A percentile compares a stretch with the other conserved stretches of the same genome.
Conservation (phyloP, 2,888 invertebrate genomes). For the Notodonta dromedarius region DNA sequence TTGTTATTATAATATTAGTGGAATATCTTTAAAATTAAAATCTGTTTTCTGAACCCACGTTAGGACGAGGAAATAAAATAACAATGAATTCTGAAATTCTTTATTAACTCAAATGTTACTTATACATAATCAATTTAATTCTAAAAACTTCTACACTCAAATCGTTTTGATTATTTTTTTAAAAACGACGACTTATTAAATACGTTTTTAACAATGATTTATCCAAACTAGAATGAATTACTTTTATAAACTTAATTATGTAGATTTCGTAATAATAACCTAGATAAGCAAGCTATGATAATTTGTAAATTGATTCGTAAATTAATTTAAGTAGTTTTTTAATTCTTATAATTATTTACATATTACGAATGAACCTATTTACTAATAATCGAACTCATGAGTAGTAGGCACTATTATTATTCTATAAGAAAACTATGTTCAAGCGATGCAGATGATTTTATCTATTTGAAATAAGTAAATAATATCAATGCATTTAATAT, state of each 20-base stretch:
- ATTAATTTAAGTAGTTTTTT: neutral
- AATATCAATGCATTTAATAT: too few relatives aligned
- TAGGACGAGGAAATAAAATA: neutral
- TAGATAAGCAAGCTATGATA: too few relatives aligned
- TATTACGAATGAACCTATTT: neutral
- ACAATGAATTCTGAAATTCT: neutral
- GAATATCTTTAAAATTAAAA: too few relatives aligned
- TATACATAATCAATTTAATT: neutral
- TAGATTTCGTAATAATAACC: too few relatives aligned
- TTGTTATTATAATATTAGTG: too few relatives aligned
- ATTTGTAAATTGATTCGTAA: too few relatives aligned
- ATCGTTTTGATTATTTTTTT: too few relatives aligned
- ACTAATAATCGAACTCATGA: neutral
- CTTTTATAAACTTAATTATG: too few relatives aligned
- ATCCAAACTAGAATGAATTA: too few relatives aligned
- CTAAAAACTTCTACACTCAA: neutral
- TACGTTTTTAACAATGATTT: too few relatives aligned
- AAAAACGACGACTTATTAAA: too few relatives aligned
- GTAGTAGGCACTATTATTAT: neutral
- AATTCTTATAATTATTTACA: slow-evolving; percentile 1
- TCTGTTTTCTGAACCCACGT: too few relatives aligned
- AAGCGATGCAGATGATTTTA: neutral
- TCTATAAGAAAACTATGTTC: neutral
- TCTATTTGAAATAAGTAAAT: neutral
- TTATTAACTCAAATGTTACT: neutral